Conservation (phyloP, 2,113 vertebrate species). For the Vicugna pacos region DNA sequence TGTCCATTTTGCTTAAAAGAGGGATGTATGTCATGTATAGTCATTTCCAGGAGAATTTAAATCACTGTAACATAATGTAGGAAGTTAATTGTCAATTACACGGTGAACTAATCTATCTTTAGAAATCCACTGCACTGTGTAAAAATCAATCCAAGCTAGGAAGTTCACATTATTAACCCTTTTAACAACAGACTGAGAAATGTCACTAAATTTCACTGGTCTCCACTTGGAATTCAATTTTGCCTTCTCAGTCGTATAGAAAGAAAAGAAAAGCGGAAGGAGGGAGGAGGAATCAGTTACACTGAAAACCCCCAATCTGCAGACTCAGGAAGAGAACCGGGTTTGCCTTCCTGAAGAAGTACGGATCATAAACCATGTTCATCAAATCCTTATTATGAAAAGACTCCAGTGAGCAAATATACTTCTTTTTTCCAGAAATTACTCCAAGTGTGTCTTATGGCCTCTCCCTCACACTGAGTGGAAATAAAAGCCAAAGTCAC, state of each 20-base stretch:
- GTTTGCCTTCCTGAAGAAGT: background rate
- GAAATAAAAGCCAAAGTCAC: constrained; percentile 31
- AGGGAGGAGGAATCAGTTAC: background rate
- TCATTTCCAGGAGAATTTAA: background rate
- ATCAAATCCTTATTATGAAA: background rate
- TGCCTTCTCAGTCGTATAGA: background rate
- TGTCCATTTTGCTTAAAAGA: background rate
- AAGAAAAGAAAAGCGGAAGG: background rate
- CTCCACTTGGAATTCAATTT: background rate
- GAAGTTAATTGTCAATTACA: background rate
- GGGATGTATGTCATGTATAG: background rate
- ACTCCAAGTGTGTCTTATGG: background rate
- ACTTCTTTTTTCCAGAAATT: constrained; percentile 35
- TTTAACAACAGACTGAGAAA: background rate
- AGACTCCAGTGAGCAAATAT: background rate
- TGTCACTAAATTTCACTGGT: background rate
- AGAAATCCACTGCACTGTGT: background rate
- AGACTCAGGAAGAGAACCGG: background rate
- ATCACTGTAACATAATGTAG: background rate
- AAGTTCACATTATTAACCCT: background rate
- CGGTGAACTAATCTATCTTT: background rate
- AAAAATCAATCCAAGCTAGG: background rate
- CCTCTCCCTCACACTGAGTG: constrained; percentile 6
- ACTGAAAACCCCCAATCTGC: background rate
- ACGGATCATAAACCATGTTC: background rate